These are phyloP conservation scores for Cryptosula pallasiana DNA, from an alignment of 2,888 invertebrate genomes.

Conservation along the genomic window DNA sequence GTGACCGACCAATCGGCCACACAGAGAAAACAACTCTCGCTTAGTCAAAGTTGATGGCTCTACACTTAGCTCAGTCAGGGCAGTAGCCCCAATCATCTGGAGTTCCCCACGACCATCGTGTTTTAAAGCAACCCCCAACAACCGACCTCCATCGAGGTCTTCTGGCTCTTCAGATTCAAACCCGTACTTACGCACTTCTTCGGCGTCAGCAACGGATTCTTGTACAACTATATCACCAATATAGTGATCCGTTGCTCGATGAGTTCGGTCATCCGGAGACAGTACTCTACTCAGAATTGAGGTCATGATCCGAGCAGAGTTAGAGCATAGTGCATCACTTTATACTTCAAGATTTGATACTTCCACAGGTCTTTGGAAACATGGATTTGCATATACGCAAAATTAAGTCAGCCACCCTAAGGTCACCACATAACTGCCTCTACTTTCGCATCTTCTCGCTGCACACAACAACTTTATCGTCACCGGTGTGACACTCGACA, in stretches of 20 bases:
- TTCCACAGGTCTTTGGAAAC: background rate
- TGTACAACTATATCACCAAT: background rate
- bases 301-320: background rate
- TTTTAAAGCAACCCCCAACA: background rate
- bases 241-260: background rate
- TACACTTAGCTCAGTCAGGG: background rate
- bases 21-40: background rate
- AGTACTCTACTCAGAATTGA: background rate
- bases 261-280: background rate
- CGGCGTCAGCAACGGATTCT: background rate
- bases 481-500: background rate
- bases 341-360: background rate
- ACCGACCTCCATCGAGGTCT: background rate
- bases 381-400: background rate
- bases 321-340: background rate
- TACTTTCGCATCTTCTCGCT: background rate
- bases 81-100: background rate
- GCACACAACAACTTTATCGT: background rate
- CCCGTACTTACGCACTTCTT: background rate
- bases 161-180: background rate
- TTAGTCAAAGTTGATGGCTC: background rate
- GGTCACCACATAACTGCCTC: too few species aligned
- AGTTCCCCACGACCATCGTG: background rate
- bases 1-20: background rate
- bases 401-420: background rate